Conservation (phyloP, 2,797 vertebrate genomes). For the Dallia pectoralis region DNA sequence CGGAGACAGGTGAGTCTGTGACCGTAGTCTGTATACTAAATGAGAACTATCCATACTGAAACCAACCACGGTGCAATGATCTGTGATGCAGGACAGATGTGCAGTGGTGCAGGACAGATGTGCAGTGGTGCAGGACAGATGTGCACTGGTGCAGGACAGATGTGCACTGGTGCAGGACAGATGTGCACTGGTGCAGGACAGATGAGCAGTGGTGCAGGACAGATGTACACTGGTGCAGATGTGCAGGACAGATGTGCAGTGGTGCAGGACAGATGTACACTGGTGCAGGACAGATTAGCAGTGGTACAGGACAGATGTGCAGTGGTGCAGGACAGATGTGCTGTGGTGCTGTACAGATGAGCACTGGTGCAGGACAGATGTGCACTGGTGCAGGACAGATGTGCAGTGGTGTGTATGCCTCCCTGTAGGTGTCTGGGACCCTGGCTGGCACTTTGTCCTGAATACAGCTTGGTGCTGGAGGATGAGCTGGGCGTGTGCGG, state of each 20-base stretch:
- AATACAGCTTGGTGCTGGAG: constrained; percentile 84
- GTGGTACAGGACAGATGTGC: constrained; percentile 1
- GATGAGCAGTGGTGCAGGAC: constrained; percentile 7
- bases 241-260: not conserved
- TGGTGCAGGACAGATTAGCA: no score
- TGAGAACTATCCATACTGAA: not conserved
- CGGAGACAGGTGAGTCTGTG: constrained; percentile 71
- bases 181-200: no score
- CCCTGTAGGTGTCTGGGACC: constrained; percentile 76
- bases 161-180: constrained; percentile 7
- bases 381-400: not conserved
- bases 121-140: constrained; percentile 10
- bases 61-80: constrained; percentile 47
- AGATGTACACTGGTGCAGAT: no score
- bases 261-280: not conserved
- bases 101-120: constrained; percentile 5
- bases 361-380: not conserved
- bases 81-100: constrained; percentile 8
- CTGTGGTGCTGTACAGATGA: no score
- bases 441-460: constrained; percentile 79
- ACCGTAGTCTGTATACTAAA: not conserved
- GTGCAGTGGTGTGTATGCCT: constrained; percentile 21
- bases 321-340: constrained; percentile 5
- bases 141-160: not conserved
- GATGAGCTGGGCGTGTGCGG: constrained; percentile 81